Evolutionary conservation across 2,113 vertebrate species (phyloP).

Genomic region (Sporophila hypoxantha): DNA sequence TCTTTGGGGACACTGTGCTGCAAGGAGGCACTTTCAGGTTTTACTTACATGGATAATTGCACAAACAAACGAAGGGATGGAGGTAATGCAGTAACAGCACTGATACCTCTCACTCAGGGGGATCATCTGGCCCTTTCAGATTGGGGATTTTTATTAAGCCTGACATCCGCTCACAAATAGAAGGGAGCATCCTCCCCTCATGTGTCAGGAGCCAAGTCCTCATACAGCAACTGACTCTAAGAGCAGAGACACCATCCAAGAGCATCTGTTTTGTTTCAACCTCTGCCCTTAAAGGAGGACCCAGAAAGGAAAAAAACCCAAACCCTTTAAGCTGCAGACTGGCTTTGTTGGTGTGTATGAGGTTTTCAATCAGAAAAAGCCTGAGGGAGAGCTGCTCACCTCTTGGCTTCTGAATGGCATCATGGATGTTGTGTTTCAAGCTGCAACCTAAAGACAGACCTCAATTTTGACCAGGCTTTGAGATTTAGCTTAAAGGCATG

Average conservation of each 20-base stretch:
- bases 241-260: not conserved
- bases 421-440: not conserved
- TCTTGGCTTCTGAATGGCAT: not conserved
- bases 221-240: not conserved
- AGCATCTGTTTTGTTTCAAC: constrained; percentile 43
- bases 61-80: not conserved
- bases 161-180: not conserved
- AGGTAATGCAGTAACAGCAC: not conserved
- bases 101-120: not conserved
- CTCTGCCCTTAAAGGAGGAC: not conserved
- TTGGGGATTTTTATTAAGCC: not conserved
- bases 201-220: not conserved
- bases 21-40: not conserved
- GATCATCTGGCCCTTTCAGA: not conserved
- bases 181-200: not conserved
- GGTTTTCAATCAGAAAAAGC: not conserved
- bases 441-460: not conserved
- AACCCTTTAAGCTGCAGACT: not conserved
- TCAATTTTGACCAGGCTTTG: not conserved
- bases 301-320: not conserved
- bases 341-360: not conserved
- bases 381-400: not conserved
- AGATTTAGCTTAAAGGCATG: constrained; percentile 34
- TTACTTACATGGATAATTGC: not conserved
- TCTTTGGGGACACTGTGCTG: not conserved